A percentile compares a stretch with the other conserved stretches of the same genome.
Conservation (phyloP, 2,797 vertebrate genomes). For the Sebastes nivosus region DNA sequence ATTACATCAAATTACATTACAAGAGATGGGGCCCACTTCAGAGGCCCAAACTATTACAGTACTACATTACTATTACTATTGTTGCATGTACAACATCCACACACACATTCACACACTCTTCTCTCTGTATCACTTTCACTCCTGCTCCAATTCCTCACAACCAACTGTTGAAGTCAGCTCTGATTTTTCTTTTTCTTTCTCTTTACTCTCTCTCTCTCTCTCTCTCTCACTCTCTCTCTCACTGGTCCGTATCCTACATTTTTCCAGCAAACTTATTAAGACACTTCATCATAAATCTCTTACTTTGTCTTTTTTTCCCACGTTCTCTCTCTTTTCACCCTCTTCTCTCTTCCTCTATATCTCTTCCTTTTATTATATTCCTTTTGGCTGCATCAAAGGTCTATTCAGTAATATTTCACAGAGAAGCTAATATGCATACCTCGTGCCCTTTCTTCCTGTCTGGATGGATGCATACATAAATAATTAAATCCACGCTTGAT, state of each 20-base stretch:
- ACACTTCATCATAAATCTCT: slow-evolving; percentile 5
- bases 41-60: slow-evolving; percentile 16
- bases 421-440: slow-evolving; percentile 71
- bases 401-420: slow-evolving; percentile 75
- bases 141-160: background rate
- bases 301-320: background rate
- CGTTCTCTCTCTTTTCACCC: background rate
- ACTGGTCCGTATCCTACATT: background rate
- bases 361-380: slow-evolving; percentile 55
- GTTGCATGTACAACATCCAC: background rate
- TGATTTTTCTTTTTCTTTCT: background rate
- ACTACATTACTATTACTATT: no score
- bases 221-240: no score
- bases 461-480: slow-evolving; percentile 70
- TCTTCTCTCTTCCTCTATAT: background rate
- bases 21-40: slow-evolving; percentile 22
- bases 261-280: slow-evolving; percentile 2
- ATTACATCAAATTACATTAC: slow-evolving; percentile 72
- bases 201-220: no score
- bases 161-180: slow-evolving; percentile 1
- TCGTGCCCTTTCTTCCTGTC: slow-evolving; percentile 63
- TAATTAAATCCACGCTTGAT: slow-evolving; percentile 56
- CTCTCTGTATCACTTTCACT: background rate
- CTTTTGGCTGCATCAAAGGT: slow-evolving; percentile 71
- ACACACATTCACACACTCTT: background rate